phyloP scores from a whole-genome alignment of 2,113 vertebrate species.

The Pelobates fuscus region DNA sequence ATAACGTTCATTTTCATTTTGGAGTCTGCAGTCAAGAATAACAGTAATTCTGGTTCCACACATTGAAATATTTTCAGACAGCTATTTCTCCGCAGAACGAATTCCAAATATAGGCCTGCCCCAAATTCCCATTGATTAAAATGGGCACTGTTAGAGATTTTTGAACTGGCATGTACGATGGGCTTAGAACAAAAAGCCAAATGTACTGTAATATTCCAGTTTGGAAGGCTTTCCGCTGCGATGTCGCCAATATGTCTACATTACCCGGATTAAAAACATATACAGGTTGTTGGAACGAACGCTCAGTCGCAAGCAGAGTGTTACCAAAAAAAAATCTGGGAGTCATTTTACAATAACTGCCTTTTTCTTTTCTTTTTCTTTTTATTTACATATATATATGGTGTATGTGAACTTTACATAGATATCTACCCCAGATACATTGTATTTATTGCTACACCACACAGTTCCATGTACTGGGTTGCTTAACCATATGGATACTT shows the following conservation, averaged over 20 bases:
- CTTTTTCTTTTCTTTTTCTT: slow-evolving; percentile 16
- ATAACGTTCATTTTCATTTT: background rate
- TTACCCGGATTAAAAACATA: slow-evolving; percentile 46
- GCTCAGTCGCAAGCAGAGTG: background rate
- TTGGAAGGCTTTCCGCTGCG: slow-evolving; percentile 38
- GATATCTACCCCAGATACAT: no score
- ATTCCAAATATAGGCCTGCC: slow-evolving; percentile 41
- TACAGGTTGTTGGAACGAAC: slow-evolving; percentile 43
- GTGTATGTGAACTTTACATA: no score
- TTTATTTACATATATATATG: no score
- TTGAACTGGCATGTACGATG: slow-evolving; percentile 35
- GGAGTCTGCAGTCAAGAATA: background rate
- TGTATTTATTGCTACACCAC: no score
- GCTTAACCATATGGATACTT: no score
- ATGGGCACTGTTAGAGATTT: slow-evolving; percentile 24
- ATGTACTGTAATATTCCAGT: slow-evolving; percentile 40
- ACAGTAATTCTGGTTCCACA: background rate
- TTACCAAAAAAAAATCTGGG: background rate
- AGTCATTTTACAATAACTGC: background rate
- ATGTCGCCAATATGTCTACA: slow-evolving; percentile 42
- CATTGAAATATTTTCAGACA: slow-evolving; percentile 33
- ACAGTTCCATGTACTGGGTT: no score
- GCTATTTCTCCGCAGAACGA: slow-evolving; percentile 15
- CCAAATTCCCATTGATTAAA: slow-evolving; percentile 48
- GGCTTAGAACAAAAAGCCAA: slow-evolving; percentile 23